A percentile compares a stretch with the other conserved stretches of the same genome.
Conservation (phyloP, 1,140 invertebrate species). For the Augochlora pura region DNA sequence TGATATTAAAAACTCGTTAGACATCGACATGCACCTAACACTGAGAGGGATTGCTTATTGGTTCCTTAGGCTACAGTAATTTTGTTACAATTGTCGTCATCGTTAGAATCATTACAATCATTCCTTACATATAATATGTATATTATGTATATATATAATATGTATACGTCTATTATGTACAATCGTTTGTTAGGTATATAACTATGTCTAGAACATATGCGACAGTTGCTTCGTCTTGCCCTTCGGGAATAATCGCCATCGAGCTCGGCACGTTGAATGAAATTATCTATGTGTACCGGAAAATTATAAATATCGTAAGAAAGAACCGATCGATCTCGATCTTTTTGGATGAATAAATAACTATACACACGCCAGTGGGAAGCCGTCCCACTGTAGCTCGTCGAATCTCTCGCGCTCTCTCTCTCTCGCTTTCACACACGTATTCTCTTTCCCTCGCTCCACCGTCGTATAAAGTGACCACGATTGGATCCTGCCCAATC, state of each 20-base stretch:
- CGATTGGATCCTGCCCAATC: conserved; percentile 77
- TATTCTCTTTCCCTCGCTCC: neutral
- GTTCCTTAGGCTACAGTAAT: conserved; percentile 42
- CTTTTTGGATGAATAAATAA: conserved; percentile 74
- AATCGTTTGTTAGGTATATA: conserved; percentile 41
- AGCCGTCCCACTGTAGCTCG: neutral
- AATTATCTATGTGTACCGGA: conserved; percentile 57
- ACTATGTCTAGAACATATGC: conserved; percentile 48
- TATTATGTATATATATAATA: neutral
- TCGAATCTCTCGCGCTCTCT: conserved; percentile 29
- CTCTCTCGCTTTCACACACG: neutral
- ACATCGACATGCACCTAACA: conserved; percentile 68
- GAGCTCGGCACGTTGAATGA: conserved; percentile 19
- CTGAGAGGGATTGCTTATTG: conserved; percentile 63
- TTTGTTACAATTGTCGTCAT: conserved; percentile 34
- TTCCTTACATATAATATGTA: conserved; percentile 28
- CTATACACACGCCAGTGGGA: conserved; percentile 61
- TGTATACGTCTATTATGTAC: conserved; percentile 55
- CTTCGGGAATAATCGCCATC: conserved; percentile 30
- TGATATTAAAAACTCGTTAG: conserved; percentile 63
- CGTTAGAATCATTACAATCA: conserved; percentile 17
- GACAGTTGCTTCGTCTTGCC: conserved; percentile 2
- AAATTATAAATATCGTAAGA: conserved; percentile 67
- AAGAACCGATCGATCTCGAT: conserved; percentile 43
- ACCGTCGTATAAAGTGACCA: conserved; percentile 36